Evolutionary conservation across 2,888 invertebrate species (phyloP).

Genomic region (Cyclophora punctaria): DNA sequence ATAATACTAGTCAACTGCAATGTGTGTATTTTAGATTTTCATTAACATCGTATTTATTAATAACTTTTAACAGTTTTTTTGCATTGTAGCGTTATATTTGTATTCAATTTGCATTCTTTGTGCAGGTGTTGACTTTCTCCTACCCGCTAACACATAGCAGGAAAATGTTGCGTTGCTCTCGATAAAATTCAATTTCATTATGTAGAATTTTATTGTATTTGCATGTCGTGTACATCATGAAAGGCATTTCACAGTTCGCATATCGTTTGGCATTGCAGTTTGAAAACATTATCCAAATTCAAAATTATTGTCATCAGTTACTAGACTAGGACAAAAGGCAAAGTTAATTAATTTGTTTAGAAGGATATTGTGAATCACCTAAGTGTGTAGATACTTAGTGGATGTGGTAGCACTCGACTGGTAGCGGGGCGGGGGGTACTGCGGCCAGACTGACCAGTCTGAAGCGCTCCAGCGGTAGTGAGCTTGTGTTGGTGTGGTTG

Average conservation of each 20-base stretch:
- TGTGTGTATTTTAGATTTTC: slow-evolving; percentile 46
- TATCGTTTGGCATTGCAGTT: slow-evolving; percentile 47
- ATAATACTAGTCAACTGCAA: slow-evolving; percentile 41
- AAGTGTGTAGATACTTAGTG: slow-evolving; percentile 53
- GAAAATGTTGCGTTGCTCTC: slow-evolving; percentile 73
- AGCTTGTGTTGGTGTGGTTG: slow-evolving; percentile 80
- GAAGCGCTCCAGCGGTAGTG: slow-evolving; percentile 41
- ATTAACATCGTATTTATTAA: slow-evolving; percentile 63
- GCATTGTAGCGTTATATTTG: slow-evolving; percentile 69
- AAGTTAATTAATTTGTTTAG: slow-evolving; percentile 62
- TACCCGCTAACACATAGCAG: slow-evolving; percentile 72
- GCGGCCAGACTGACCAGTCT: slow-evolving; percentile 28
- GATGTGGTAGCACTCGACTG: slow-evolving; percentile 59
- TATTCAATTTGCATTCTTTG: slow-evolving; percentile 71
- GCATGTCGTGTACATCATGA: slow-evolving; percentile 51
- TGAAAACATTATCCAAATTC: slow-evolving; percentile 18
- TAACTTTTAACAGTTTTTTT: slow-evolving; percentile 54
- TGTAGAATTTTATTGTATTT: slow-evolving; percentile 40
- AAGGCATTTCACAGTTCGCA: slow-evolving; percentile 53
- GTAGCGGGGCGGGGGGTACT: slow-evolving; percentile 15
- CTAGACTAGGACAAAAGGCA: slow-evolving; percentile 24
- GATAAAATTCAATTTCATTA: slow-evolving; percentile 37
- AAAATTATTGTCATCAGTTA: slow-evolving; percentile 15
- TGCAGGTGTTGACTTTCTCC: slow-evolving; percentile 73
- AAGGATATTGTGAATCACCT: slow-evolving; percentile 41